phyloP scores from a whole-genome alignment of 2,113 vertebrate species.

The Takifugu bimaculatus region DNA sequence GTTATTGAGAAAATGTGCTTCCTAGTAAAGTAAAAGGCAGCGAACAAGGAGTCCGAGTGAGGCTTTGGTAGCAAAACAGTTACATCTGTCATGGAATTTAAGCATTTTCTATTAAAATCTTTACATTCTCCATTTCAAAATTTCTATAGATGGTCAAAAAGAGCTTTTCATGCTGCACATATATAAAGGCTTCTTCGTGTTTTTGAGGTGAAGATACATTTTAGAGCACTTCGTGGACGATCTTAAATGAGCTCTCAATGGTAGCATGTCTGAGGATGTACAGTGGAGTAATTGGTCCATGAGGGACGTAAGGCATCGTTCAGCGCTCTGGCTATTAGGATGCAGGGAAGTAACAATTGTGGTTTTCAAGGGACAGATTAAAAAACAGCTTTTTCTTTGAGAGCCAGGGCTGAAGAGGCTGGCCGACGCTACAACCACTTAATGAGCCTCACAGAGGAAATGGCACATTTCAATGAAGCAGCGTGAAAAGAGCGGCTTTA shows the following conservation, averaged over 20 bases:
- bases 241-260: constrained; percentile 23
- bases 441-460: constrained; percentile 38
- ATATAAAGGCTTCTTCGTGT: constrained; percentile 5
- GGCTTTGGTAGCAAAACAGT: too few species aligned
- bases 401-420: constrained; percentile 18
- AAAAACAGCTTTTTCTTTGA: constrained; percentile 22
- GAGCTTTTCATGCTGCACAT: not conserved
- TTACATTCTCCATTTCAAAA: not conserved
- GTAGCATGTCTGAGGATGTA: constrained; percentile 13
- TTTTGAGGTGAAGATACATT: constrained; percentile 21
- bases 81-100: too few species aligned
- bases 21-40: too few species aligned
- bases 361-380: constrained; percentile 35
- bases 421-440: constrained; percentile 25
- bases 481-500: constrained; percentile 30
- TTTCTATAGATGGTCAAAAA: not conserved
- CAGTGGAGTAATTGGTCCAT: constrained; percentile 53
- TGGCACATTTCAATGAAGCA: constrained; percentile 26
- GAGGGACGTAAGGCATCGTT: constrained; percentile 42
- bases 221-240: not conserved
- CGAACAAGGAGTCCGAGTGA: too few species aligned
- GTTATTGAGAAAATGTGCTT: too few species aligned
- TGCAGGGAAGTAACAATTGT: constrained; percentile 41
- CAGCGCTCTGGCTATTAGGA: constrained; percentile 33
- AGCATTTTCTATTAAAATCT: too few species aligned